Conservation (phyloP, 2,888 invertebrate species). For the Xylota segnis region DNA sequence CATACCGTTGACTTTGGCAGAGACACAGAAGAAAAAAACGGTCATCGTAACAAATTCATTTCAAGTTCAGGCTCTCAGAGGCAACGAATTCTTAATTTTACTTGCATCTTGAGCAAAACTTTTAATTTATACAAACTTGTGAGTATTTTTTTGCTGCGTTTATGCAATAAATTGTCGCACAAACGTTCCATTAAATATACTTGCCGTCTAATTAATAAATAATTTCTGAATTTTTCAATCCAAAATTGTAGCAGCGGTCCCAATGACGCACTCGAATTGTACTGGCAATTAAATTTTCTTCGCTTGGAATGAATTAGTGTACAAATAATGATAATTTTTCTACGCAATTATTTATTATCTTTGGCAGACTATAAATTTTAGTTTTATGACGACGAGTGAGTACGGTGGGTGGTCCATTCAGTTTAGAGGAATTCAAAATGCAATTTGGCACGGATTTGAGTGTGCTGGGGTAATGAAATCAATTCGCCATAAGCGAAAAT, state of each 20-base stretch:
- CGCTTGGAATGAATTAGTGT: conserved; percentile 9
- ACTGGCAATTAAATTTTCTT: neutral
- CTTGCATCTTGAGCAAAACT: neutral
- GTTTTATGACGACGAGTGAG: conserved; percentile 3
- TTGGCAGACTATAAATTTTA: conserved; percentile 1
- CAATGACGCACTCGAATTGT: conserved; percentile 18
- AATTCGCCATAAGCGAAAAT: neutral
- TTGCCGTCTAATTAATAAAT: conserved; percentile 10
- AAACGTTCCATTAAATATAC: conserved; percentile 3
- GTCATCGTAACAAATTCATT: conserved; percentile 45
- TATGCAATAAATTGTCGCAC: conserved; percentile 6
- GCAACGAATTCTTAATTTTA: conserved; percentile 14
- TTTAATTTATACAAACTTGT: neutral
- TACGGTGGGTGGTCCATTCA: conserved; percentile 11
- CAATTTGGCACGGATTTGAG: conserved; percentile 3
- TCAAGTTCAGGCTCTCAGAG: conserved; percentile 51
- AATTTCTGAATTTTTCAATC: conserved; percentile 3
- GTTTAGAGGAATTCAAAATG: neutral
- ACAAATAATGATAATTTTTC: conserved; percentile 7
- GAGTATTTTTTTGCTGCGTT: neutral
- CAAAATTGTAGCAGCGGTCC: neutral
- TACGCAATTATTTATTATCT: conserved; percentile 14
- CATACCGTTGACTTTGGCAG: conserved; percentile 43
- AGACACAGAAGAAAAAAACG: conserved; percentile 24
- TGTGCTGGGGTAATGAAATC: neutral